Percentiles rank a stretch among this genome's conserved stretches.
Evolutionary conservation across 2,888 invertebrate species (phyloP).

Genomic region (Napeogenes sylphis): DNA sequence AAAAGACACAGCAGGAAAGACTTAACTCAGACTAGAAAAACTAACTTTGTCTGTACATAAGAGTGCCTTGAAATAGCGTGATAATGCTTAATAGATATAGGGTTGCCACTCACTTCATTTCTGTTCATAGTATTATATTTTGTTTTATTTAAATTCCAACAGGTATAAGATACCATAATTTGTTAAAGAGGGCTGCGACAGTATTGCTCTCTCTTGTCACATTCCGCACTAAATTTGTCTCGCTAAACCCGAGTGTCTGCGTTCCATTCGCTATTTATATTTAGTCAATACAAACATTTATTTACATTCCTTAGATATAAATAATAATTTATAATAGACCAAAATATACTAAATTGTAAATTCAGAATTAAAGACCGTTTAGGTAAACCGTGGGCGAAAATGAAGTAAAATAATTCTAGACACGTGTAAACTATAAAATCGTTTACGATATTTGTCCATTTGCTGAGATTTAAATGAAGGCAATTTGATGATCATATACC

Average conservation of each 20-base stretch:
- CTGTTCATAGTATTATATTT: too few species aligned
- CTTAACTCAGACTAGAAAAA: too few species aligned
- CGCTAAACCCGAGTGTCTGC: conserved; percentile 25
- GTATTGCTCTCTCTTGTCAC: conserved; percentile 10
- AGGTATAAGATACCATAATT: too few species aligned
- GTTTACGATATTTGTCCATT: conserved; percentile 1
- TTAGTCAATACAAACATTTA: conserved; percentile 7
- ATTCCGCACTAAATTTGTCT: conserved; percentile 23
- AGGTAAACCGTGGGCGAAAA: neutral
- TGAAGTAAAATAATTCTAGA: neutral
- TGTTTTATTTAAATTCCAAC: too few species aligned
- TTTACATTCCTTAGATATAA: neutral
- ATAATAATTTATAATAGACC: neutral
- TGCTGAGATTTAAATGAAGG: conserved; percentile 4
- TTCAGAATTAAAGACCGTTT: too few species aligned
- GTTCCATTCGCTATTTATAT: conserved; percentile 10
- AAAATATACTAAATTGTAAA: too few species aligned
- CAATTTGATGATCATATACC: neutral
- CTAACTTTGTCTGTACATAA: too few species aligned
- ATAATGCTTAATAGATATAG: too few species aligned
- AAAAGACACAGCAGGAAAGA: too few species aligned
- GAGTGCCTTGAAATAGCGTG: too few species aligned
- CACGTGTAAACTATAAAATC: conserved; percentile 10
- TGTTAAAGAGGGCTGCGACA: neutral
- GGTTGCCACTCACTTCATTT: too few species aligned